phyloP scores from a whole-genome alignment of 2,797 vertebrate genomes.

The Myoxocephalus aenaeus region DNA sequence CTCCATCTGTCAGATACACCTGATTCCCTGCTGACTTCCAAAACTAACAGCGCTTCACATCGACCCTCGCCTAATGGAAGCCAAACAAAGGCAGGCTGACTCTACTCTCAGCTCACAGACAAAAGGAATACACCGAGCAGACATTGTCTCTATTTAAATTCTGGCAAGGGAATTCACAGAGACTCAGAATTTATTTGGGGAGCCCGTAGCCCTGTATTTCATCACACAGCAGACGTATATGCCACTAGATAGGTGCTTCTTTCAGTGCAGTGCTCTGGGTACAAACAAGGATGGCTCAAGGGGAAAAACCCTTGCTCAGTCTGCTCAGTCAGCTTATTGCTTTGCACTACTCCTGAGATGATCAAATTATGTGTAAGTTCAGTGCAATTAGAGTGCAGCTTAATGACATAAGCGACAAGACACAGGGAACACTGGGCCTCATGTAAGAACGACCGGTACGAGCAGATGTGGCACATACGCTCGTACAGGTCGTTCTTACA shows the following conservation, averaged over 20 bases:
- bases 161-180: conserved; percentile 33
- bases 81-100: conserved; percentile 44
- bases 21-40: conserved; percentile 47
- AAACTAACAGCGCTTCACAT: conserved; percentile 54
- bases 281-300: conserved; percentile 5
- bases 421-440: conserved; percentile 17
- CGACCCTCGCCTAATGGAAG: conserved; percentile 49
- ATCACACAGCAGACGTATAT: conserved; percentile 17
- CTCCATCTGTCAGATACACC: conserved; percentile 35
- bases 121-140: conserved; percentile 13
- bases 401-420: conserved; percentile 28
- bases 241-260: conserved; percentile 11
- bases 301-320: conserved; percentile 9
- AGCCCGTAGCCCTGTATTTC: conserved; percentile 12
- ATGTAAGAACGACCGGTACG: background rate
- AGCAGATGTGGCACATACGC: background rate
- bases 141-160: conserved; percentile 13
- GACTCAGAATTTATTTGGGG: conserved; percentile 37
- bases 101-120: conserved; percentile 25
- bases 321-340: conserved; percentile 36
- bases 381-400: conserved; percentile 42
- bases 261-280: conserved; percentile 15
- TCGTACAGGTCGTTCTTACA: too few relatives aligned
- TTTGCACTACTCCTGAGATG: conserved; percentile 26
- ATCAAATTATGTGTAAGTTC: conserved; percentile 58